phyloP scores from a whole-genome alignment of 92 coral and sea anemone genomes.

The Bergia puertoricense region DNA sequence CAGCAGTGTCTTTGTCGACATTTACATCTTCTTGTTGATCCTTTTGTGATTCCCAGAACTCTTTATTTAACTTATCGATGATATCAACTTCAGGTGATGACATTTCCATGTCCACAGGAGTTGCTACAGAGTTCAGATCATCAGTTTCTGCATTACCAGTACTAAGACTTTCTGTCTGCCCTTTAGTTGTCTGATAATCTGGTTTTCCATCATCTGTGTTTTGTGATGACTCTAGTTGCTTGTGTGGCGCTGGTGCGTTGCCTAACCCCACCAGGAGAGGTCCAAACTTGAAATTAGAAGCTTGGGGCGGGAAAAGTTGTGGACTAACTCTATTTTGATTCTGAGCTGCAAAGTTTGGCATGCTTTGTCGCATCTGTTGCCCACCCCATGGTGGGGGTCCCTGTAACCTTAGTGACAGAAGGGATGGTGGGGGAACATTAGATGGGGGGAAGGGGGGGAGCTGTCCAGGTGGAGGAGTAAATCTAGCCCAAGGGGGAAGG shows the following conservation, averaged over 20 bases:
- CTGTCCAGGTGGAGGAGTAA: conserved; percentile 35
- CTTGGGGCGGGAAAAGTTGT: conserved; percentile 6
- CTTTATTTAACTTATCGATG: conserved; percentile 89
- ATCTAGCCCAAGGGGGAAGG: conserved; percentile 43
- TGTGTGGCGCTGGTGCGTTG: background rate
- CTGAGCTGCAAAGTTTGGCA: background rate
- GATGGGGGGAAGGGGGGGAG: conserved; percentile 29
- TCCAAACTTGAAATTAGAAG: background rate
- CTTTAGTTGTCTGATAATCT: background rate
- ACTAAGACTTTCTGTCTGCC: background rate
- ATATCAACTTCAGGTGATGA: conserved; percentile 91
- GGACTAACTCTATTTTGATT: conserved; percentile 29
- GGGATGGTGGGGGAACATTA: conserved; percentile 20
- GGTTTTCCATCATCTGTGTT: background rate
- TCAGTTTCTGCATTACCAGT: background rate
- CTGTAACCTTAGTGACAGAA: conserved; percentile 1
- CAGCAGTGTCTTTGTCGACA: background rate
- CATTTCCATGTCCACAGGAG: conserved; percentile 92
- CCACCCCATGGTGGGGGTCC: conserved; percentile 15
- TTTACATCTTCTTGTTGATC: background rate
- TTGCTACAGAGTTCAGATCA: conserved; percentile 36
- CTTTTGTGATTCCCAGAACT: conserved; percentile 77
- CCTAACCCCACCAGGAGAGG: background rate
- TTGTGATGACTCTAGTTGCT: background rate
- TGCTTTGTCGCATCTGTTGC: background rate